Base-by-base conservation (phyloP, 2,113 vertebrate genomes). In the Sander lucioperca region DNA sequence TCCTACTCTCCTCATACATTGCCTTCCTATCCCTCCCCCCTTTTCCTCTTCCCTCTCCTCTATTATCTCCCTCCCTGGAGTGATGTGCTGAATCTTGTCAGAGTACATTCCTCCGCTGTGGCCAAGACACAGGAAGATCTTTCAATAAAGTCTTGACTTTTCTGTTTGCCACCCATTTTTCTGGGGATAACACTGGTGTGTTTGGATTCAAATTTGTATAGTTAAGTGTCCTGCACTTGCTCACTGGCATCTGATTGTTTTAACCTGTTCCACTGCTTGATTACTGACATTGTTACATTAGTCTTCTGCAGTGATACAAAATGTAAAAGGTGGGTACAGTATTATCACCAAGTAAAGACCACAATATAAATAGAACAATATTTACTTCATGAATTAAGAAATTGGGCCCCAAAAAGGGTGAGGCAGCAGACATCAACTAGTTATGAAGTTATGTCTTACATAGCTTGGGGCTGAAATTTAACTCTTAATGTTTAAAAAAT, bases 71-170 rank as follows among this genome's bases (percentile, higher is more conserved):
- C 47, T 45, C 6, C 47, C 21, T 74, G 58, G 27, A 50, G 39
- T 56, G 74, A 92, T 87, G 74, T 89, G 88, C 79, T 88, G 74
- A 76, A 79, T 93, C 93, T 93, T 92, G 91, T 91, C 82, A 21
- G 27, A 56, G 48, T 58, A 15, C 82, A 88, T 93, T 86, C 88
- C 80, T 79, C 33, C 6, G 4, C 19, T 36, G 68, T 48, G 30
- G 72, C 72, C 58, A 21, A 81, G 47, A 53, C 53, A 19, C 33
- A 63, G 56, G 21, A 63, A 48, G 16, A 71, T 25, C 13, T 68
- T 63, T 75, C 73, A 47, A 58, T 47, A 80, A 50, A 51, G 57
- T 27, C 30, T 54, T 33, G 27, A 47, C 36, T 76, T 69, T 48
- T 58, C 7, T 50, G 47, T 21, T 47, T 61, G 25, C 1, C 61